Percentiles rank a stretch among this genome's conserved stretches.
phyloP scores from a whole-genome alignment of 1,140 invertebrate genomes.

The Psilanteris sp. region DNA sequence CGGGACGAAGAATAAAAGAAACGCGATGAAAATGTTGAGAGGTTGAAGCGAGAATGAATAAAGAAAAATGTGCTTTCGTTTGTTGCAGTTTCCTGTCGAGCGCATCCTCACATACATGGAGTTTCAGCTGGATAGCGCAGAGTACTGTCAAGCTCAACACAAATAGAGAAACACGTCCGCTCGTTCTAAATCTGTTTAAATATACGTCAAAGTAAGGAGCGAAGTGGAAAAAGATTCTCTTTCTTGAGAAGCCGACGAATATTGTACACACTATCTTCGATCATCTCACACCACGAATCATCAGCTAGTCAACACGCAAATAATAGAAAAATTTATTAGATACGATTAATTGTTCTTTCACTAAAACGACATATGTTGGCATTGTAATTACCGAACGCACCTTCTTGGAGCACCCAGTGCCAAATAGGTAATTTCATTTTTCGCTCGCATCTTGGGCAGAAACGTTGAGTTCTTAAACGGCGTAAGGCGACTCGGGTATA shows the following conservation, averaged over 20 bases:
- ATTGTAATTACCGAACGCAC: slow-evolving; percentile 73
- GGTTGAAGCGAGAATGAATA: too few relatives aligned
- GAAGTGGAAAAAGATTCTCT: slow-evolving; percentile 62
- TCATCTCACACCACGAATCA: slow-evolving; percentile 68
- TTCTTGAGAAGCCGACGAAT: slow-evolving; percentile 53
- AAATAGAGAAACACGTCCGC: slow-evolving; percentile 85
- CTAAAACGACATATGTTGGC: slow-evolving; percentile 68
- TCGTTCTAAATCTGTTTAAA: slow-evolving; percentile 51
- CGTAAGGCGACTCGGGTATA: too few relatives aligned
- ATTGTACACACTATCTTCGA: slow-evolving; percentile 66
- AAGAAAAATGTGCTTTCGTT: slow-evolving; percentile 1
- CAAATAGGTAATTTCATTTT: slow-evolving; percentile 71
- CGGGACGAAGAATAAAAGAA: too few relatives aligned
- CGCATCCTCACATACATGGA: slow-evolving; percentile 94
- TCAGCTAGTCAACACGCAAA: slow-evolving; percentile 76
- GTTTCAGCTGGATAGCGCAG: slow-evolving; percentile 96
- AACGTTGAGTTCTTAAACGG: too few relatives aligned
- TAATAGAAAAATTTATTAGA: slow-evolving; percentile 75
- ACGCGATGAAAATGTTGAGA: too few relatives aligned
- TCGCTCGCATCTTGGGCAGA: too few relatives aligned
- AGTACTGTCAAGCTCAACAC: slow-evolving; percentile 98
- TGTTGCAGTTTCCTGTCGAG: slow-evolving; percentile 83
- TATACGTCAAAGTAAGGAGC: slow-evolving; percentile 49
- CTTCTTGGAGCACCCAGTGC: slow-evolving; percentile 74
- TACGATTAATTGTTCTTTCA: slow-evolving; percentile 72